Conservation (phyloP, 1,140 invertebrate genomes). For the Drosophila rhopaloa region DNA sequence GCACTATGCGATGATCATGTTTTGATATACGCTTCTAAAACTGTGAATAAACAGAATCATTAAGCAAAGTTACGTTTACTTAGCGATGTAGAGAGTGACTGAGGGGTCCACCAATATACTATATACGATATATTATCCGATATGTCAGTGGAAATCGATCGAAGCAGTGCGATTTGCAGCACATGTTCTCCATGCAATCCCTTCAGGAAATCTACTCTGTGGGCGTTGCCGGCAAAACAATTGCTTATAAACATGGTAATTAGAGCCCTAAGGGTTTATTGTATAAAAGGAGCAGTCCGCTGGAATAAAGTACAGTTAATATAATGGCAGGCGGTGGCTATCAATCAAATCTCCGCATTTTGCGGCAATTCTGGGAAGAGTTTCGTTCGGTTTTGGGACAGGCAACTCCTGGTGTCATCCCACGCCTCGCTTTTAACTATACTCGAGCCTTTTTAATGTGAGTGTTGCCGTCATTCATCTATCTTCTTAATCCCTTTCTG, state of each 20-base stretch:
- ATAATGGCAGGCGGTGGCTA: constrained; percentile 44
- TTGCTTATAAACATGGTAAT: constrained; percentile 36
- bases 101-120: not conserved
- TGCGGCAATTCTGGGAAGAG: constrained; percentile 47
- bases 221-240: constrained; percentile 27
- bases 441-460: constrained; percentile 47
- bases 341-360: constrained; percentile 57
- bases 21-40: constrained; percentile 76
- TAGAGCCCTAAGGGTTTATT: constrained; percentile 13
- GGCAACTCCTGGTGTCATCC: constrained; percentile 37
- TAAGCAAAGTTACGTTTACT: constrained; percentile 61
- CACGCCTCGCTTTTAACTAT: constrained; percentile 45
- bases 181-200: constrained; percentile 23
- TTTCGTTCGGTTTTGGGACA: constrained; percentile 45
- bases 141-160: constrained; percentile 10
- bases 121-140: constrained; percentile 3
- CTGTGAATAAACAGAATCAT: constrained; percentile 71
- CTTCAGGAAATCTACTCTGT: constrained; percentile 11
- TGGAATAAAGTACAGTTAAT: constrained; percentile 4
- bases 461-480: constrained; percentile 14
- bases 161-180: constrained; percentile 29
- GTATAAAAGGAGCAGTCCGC: constrained; percentile 35
- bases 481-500: not conserved
- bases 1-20: constrained; percentile 40
- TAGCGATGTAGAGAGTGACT: constrained; percentile 40